Evolutionary conservation across 2,888 invertebrate genomes (phyloP).

Genomic region (Microplitis manilae): DNA sequence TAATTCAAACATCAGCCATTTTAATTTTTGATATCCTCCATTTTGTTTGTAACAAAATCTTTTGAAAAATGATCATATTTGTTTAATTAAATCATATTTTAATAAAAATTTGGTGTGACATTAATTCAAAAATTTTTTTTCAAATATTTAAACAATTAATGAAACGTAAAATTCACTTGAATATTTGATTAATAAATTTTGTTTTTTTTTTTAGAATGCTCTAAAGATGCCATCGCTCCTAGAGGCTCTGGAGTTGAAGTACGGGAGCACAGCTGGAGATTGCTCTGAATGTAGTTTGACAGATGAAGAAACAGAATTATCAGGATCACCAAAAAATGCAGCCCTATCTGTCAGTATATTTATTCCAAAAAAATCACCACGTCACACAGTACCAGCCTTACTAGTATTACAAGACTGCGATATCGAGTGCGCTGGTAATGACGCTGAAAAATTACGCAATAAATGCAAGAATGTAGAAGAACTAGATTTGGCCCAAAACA

Average conservation of each 20-base stretch:
- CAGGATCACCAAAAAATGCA: slow-evolving; percentile 70
- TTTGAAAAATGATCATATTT: background rate
- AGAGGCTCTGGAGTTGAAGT: slow-evolving; percentile 92
- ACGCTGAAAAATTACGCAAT: slow-evolving; percentile 80
- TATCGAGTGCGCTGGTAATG: slow-evolving; percentile 91
- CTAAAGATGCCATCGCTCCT: slow-evolving; percentile 87
- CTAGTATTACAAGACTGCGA: slow-evolving; percentile 93
- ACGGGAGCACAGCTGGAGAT: slow-evolving; percentile 77
- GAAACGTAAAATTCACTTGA: no score
- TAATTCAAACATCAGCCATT: background rate
- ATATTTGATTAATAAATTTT: background rate
- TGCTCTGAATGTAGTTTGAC: slow-evolving; percentile 74
- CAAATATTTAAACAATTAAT: background rate
- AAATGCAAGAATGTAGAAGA: slow-evolving; percentile 94
- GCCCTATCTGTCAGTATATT: slow-evolving; percentile 85
- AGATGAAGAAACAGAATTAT: slow-evolving; percentile 74
- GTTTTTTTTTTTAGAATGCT: slow-evolving; percentile 56
- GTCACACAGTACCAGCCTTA: slow-evolving; percentile 84
- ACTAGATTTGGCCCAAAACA: slow-evolving; percentile 94
- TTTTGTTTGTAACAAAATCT: background rate
- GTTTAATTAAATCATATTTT: background rate
- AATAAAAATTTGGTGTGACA: background rate
- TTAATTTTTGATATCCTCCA: background rate
- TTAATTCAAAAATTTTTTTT: background rate
- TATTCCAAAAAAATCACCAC: slow-evolving; percentile 86